Base-by-base conservation (phyloP, 2,888 invertebrate genomes). In the Leptinotarsa rubiginosa region DNA sequence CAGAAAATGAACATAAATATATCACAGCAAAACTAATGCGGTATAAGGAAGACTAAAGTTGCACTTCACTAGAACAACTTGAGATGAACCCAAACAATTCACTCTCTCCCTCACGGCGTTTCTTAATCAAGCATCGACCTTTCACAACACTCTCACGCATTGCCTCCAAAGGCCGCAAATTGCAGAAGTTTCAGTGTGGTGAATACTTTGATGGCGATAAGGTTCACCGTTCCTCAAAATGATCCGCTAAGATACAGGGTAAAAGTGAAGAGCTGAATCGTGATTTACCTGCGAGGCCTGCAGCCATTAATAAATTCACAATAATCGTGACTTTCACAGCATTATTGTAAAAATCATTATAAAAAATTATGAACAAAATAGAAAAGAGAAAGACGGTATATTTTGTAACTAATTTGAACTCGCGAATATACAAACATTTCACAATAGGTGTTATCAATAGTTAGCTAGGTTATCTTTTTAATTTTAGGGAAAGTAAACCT, bases 121-220 rank as follows among this genome's bases (percentile, higher is more conserved):
- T 83, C 84, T 80, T 82, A 81, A 85, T 83, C 82, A 78, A 80
- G 75, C 77, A 77, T 75, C 83, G 83, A 84, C 85, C 84, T 85
- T 85, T 84, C 85, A 84, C 85, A 84, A 83, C 79, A 82, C 82
- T 83, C 83, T 82, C 83, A 84, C 83, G 82, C 84, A 82, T 81
- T 71, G 54, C 52, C 16, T 50, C 54, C 18, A 54, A 20, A 71
- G 65, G 18, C 47, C 59, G 47, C 64, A 70, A 64, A 65, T 56
- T 59, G 64, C 52, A 59, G 56, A 41, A 25, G 22, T 56, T 56
- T 56, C 18, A 22, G 16, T 68, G 47, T 22, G 22, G 41, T 54
- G 56, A 41, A 68, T 56, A 56, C 56, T 56, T 12, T 50, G 50
- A 50, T 50, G 50, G 50, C 15, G 20, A 56, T 22, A 56, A 56